phyloP scores from a whole-genome alignment of 2,888 invertebrate species.

The Nysson spinosus region DNA sequence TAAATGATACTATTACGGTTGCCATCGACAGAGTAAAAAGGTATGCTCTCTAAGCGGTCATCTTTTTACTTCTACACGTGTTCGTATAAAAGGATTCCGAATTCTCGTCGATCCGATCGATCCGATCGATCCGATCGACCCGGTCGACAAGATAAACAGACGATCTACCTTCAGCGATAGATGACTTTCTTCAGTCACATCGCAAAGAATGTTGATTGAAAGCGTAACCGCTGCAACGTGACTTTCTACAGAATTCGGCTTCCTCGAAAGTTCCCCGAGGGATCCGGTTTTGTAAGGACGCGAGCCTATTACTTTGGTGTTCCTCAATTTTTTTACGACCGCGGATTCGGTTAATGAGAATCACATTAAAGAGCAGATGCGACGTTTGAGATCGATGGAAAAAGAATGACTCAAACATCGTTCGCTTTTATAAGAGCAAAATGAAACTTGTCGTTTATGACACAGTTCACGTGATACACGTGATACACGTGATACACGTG shows the following conservation, averaged over 20 bases:
- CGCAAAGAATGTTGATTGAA: slow-evolving; percentile 12
- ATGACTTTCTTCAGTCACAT: slow-evolving; percentile 2
- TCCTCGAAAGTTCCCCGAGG: neutral
- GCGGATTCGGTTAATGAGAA: slow-evolving; percentile 7
- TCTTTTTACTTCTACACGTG: too few relatives aligned
- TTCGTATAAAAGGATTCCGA: too few relatives aligned
- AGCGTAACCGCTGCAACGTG: slow-evolving; percentile 4
- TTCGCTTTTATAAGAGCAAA: neutral
- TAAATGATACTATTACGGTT: too few relatives aligned
- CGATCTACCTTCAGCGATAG: neutral
- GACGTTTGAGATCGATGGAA: neutral
- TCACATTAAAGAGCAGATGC: slow-evolving; percentile 9
- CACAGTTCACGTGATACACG: neutral
- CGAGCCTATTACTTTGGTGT: neutral
- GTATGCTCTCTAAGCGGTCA: too few relatives aligned
- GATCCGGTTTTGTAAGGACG: slow-evolving; percentile 11
- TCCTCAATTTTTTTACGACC: slow-evolving; percentile 8
- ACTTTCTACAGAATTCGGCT: slow-evolving; percentile 1
- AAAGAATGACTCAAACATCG: neutral
- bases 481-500: too few relatives aligned
- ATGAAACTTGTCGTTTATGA: neutral
- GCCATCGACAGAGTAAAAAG: too few relatives aligned
- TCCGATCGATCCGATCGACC: neutral
- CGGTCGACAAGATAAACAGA: neutral
- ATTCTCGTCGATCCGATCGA: neutral